Base-by-base conservation (phyloP, 2,888 invertebrate genomes). In the Ormyrus thymus region DNA sequence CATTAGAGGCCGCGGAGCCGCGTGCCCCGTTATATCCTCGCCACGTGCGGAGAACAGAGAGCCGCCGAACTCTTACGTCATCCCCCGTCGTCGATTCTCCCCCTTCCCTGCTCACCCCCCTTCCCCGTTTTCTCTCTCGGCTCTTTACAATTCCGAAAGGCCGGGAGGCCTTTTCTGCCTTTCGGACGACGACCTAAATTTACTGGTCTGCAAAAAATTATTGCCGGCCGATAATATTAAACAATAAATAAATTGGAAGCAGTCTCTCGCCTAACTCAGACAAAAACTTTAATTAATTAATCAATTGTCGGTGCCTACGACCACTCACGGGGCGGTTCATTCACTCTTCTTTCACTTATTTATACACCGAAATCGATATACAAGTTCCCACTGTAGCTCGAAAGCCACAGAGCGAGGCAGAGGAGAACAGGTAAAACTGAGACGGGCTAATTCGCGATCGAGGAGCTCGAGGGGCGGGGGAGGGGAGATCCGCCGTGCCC, bases 31-130 rank as follows among this genome's bases (percentile, higher is more conserved):
- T 75, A 80, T 74, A 74, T 51, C 9, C 50, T 50, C 69, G 77
- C 66, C 71, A 72, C 76, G 79, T 76, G 76, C 79, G 61, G 29
- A 45, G 66, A 8, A 13, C 46, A 45, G 46, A 46, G 50, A 45
- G 51, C 59, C 75, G 66, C 53, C 66, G 51, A 70, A 62, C 76
- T 81, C 75, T 78, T 81, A 78, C 81, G 81, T 78, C 80, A 78
- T 75, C 59, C 55, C 59, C 29, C 29, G 29, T 61, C 53, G 65
- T 66, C 55, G 74, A 75, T 74, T 61, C 61, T 59, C 65, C 53
- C 65, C 10, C 53, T 58, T 46, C 7, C 59, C 9, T 15, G 11
- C 8, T 11, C 46, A n/a, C 43, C 29, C 53, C 13, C 29, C 45
- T 29, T 56, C 10, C 29, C 45, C 50, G 50, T 62, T 59, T 48